These are phyloP conservation scores for Neolamprologus caudopunctatus DNA, from an alignment of 2,113 vertebrate species.

Conservation along the genomic window DNA sequence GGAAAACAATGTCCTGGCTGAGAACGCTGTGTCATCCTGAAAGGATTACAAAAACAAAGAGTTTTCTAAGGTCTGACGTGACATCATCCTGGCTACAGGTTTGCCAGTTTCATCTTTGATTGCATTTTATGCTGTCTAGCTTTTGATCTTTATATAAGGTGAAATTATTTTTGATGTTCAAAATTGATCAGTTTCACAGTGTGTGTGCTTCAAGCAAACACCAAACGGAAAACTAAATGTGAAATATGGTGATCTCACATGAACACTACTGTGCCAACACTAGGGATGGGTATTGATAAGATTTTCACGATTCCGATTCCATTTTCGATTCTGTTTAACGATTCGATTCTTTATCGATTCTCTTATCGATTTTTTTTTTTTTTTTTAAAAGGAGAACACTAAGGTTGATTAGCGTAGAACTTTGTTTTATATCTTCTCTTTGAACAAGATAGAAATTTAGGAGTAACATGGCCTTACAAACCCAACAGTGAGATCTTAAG, in stretches of 20 bases:
- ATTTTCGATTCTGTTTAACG: too few relatives aligned
- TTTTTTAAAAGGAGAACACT: too few relatives aligned
- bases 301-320: too few relatives aligned
- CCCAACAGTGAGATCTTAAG: too few relatives aligned
- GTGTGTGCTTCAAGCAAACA: background rate
- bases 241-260: background rate
- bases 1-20: background rate
- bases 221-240: background rate
- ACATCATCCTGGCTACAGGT: background rate
- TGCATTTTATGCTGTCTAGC: background rate
- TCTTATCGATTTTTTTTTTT: too few relatives aligned
- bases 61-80: background rate
- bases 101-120: background rate
- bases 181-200: background rate
- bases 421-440: too few relatives aligned
- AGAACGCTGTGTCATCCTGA: background rate
- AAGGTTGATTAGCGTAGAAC: too few relatives aligned
- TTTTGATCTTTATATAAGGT: background rate
- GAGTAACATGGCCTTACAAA: too few relatives aligned
- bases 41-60: background rate
- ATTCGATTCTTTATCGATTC: too few relatives aligned
- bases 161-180: background rate
- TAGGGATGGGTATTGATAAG: too few relatives aligned
- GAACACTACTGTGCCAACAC: background rate
- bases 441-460: too few relatives aligned